These are phyloP conservation scores for Drosophila sproati DNA, from an alignment of 1,140 invertebrate species.

Conservation along the genomic window DNA sequence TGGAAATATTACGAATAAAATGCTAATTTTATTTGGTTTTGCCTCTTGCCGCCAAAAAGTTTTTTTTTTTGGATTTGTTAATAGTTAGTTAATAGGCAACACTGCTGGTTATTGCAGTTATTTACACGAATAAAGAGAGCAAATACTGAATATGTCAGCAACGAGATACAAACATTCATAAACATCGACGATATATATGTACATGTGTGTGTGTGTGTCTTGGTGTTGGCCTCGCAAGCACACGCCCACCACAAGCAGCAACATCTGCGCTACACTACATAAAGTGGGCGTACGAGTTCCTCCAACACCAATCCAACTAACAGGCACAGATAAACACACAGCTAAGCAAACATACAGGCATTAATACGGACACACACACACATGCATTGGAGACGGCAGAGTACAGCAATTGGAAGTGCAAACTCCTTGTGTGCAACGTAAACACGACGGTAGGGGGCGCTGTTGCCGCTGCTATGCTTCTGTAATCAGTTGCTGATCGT, in stretches of 20 bases:
- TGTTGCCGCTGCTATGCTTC: slow-evolving; percentile 3
- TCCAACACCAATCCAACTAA: slow-evolving; percentile 21
- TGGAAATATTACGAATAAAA: too few species aligned
- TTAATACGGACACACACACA: neutral
- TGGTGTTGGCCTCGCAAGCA: slow-evolving; percentile 43
- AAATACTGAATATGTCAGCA: neutral
- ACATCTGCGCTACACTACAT: slow-evolving; percentile 57
- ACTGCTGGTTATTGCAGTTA: slow-evolving; percentile 15
- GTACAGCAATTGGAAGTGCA: slow-evolving; percentile 19
- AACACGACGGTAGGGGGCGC: slow-evolving; percentile 10
- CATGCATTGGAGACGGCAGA: neutral
- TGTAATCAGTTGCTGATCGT: slow-evolving; percentile 44
- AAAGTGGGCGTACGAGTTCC: slow-evolving; percentile 62
- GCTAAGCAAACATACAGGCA: slow-evolving; percentile 19
- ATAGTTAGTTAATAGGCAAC: too few species aligned
- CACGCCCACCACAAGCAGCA: slow-evolving; percentile 43
- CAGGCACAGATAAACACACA: slow-evolving; percentile 44
- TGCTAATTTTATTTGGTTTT: too few species aligned
- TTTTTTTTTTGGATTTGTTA: too few species aligned
- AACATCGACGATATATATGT: neutral
- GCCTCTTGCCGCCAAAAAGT: too few species aligned
- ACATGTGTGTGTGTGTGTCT: neutral
- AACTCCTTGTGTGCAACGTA: slow-evolving; percentile 39
- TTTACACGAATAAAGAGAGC: slow-evolving; percentile 29
- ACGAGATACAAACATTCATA: neutral